phyloP scores from a whole-genome alignment of 2,797 vertebrate species.

The Pristis pectinata region DNA sequence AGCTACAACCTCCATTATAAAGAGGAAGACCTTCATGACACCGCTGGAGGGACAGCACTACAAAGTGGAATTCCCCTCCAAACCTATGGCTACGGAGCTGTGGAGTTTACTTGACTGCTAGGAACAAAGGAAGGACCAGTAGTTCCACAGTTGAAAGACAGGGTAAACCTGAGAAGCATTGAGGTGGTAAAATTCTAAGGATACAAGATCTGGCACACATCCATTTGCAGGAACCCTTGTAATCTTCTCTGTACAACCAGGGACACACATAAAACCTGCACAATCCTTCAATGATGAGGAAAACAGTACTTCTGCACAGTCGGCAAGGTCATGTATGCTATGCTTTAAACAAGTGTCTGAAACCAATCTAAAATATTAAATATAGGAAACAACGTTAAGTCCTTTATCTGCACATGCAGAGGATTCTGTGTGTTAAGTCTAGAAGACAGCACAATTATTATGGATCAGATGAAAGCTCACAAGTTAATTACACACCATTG shows the following conservation, averaged over 20 bases:
- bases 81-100: not conserved
- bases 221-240: not conserved
- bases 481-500: not conserved
- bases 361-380: not conserved
- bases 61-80: not conserved
- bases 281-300: not conserved
- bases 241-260: not conserved
- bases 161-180: not conserved
- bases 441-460: not conserved
- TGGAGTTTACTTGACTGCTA: not conserved
- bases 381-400: not conserved
- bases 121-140: not conserved
- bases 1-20: not conserved
- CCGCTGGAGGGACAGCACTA: not conserved
- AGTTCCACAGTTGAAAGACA: not conserved
- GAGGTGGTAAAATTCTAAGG: not conserved
- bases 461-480: not conserved
- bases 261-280: not conserved
- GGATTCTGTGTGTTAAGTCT: not conserved
- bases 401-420: not conserved
- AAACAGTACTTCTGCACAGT: not conserved
- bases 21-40: not conserved
- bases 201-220: not conserved
- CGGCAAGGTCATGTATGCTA: not conserved
- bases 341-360: conserved; percentile 13